These are phyloP conservation scores for Talpa occidentalis DNA, from an alignment of 2,113 vertebrate species.

Conservation along the genomic window DNA sequence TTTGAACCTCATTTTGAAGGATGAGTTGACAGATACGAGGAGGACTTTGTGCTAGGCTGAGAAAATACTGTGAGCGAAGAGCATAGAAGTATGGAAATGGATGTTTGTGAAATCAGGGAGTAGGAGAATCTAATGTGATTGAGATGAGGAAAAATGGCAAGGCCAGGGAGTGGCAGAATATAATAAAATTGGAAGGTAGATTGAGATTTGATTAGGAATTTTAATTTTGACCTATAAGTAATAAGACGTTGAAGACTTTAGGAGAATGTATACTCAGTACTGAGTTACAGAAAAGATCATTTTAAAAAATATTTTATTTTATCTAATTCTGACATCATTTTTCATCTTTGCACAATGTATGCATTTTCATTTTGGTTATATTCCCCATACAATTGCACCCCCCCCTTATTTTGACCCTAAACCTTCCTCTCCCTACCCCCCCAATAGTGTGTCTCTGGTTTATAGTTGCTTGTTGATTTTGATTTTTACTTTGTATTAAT, in stretches of 20 bases:
- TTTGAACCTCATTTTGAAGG: constrained; percentile 27
- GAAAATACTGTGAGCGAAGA: not conserved
- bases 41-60: not conserved
- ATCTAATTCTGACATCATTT: too few species aligned
- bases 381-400: too few species aligned
- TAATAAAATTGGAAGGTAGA: not conserved
- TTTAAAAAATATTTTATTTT: too few species aligned
- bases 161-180: not conserved
- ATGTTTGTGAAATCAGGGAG: not conserved
- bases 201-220: not conserved
- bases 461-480: too few species aligned
- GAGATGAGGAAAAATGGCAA: not conserved
- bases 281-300: not conserved
- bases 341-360: too few species aligned
- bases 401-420: too few species aligned
- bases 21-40: not conserved
- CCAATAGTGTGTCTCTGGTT: too few species aligned
- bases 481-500: too few species aligned
- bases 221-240: not conserved
- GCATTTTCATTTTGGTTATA: too few species aligned
- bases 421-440: too few species aligned
- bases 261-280: not conserved
- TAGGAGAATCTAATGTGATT: not conserved
- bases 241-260: not conserved
- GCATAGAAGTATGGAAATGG: not conserved